Percentiles rank a stretch among this genome's conserved stretches.
phyloP scores from a whole-genome alignment of 2,797 vertebrate species.

The Acestrorhynchus altus region DNA sequence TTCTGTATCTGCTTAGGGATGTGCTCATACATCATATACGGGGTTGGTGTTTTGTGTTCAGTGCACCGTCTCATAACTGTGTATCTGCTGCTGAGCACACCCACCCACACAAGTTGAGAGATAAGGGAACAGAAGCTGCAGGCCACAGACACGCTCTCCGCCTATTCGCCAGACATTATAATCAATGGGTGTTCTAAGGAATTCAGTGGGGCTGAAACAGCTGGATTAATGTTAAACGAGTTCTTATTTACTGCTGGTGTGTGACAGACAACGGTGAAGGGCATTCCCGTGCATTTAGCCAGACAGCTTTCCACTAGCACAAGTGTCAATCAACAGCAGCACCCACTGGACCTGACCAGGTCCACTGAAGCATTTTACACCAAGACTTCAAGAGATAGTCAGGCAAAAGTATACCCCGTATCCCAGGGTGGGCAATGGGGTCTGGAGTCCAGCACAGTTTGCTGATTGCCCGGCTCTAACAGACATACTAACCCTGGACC shows the following conservation, averaged over 20 bases:
- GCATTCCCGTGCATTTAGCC: not conserved
- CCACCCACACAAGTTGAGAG: not conserved
- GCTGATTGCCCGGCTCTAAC: too few relatives aligned
- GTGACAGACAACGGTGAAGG: slow-evolving; percentile 18
- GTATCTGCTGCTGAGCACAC: not conserved
- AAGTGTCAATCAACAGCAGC: not conserved
- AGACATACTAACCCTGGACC: too few relatives aligned
- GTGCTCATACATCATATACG: too few relatives aligned
- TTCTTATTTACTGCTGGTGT: not conserved
- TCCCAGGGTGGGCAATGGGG: too few relatives aligned
- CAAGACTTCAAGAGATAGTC: too few relatives aligned
- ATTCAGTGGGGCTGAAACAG: slow-evolving; percentile 8
- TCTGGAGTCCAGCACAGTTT: too few relatives aligned
- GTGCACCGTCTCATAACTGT: too few relatives aligned
- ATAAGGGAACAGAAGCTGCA: slow-evolving; percentile 1
- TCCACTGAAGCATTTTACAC: not conserved
- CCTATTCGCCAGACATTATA: slow-evolving; percentile 18
- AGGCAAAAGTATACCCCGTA: too few relatives aligned
- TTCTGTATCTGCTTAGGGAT: too few relatives aligned
- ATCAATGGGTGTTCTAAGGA: slow-evolving; percentile 12
- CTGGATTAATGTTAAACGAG: slow-evolving; percentile 16
- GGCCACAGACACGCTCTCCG: not conserved
- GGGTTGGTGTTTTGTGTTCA: too few relatives aligned
- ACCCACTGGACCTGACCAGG: not conserved
- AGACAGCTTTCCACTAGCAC: not conserved